Evolutionary conservation across 2,797 vertebrate species (phyloP).

Genomic region (Megaceryle alcyon): DNA sequence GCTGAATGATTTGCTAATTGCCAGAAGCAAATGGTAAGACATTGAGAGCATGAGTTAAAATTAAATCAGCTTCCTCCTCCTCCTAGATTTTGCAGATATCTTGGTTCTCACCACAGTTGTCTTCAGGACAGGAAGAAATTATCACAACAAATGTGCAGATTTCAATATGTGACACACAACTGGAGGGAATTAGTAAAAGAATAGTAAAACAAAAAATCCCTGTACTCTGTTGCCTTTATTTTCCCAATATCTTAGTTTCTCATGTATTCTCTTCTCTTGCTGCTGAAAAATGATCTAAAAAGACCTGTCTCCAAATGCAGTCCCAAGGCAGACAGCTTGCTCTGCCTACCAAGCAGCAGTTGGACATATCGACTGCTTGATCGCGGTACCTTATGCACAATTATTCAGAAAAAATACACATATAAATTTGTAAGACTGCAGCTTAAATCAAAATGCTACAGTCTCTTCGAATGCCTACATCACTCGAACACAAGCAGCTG

Average conservation of each 20-base stretch:
- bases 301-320: background rate
- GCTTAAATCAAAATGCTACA: background rate
- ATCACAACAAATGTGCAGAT: background rate
- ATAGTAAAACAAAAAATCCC: background rate
- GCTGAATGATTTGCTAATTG: background rate
- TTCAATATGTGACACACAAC: background rate
- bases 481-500: background rate
- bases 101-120: background rate
- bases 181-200: background rate
- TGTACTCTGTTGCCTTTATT: background rate
- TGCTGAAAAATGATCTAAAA: background rate
- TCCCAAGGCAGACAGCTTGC: background rate
- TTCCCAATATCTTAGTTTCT: background rate
- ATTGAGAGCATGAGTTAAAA: background rate
- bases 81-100: background rate
- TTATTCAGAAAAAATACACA: background rate
- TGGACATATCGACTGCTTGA: fast-evolving
- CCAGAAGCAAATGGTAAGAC: background rate
- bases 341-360: background rate
- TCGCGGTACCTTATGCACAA: fast-evolving
- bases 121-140: background rate
- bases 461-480: background rate
- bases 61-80: background rate
- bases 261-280: background rate
- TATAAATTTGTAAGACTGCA: background rate